Base-by-base conservation (phyloP, 1,140 invertebrate genomes). In the Psix sp. region DNA sequence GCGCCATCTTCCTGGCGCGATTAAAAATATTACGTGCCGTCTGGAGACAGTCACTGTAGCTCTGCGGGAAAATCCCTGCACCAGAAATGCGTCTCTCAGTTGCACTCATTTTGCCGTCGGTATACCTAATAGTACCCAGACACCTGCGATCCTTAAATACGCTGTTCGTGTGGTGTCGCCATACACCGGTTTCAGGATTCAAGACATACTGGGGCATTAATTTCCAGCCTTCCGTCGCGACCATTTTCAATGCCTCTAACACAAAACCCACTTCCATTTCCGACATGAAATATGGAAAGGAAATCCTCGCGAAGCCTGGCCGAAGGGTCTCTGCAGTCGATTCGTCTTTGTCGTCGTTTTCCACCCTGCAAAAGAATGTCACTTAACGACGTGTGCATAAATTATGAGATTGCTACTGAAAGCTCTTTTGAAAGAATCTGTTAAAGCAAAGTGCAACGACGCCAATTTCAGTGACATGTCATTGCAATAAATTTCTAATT, bases 141-240 rank as follows among this genome's bases (percentile, higher is more conserved):
- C 94, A 96, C 81, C 94, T 95, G 21, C 93, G 89, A 60, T 96
- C 94, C 78, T 93, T 93, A 57, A 93, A 91, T 0, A 93, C 91
- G 31, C 92, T 89, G 79, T 94, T 93, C 0, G 93, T 91, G 78
- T 93, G 91, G 82, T 97, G 95, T 57, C 93, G 90, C 94, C 95
- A 98, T 86, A 96, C 95, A 0, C 93, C 95, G 5, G 94, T 97
- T 82, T 96, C 92, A 3, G 93, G 90, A 83, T 96, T 95, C 7
- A 95, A 89, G 5, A 91, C 89, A 80, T 97, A 97, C 78, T 96
- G 93, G 0, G 95, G 95, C 35, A 98, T 82, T 20, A 97, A 89
- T 78, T 95, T 95, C 94, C 95, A 97, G 0, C 94, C 95, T 86
- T 96, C 91, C 0, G 93, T 92, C 0, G 95, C 94, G 0, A 97